These are phyloP conservation scores for Digitonthophagus gazella DNA, from an alignment of 2,888 invertebrate species.

Conservation along the genomic window DNA sequence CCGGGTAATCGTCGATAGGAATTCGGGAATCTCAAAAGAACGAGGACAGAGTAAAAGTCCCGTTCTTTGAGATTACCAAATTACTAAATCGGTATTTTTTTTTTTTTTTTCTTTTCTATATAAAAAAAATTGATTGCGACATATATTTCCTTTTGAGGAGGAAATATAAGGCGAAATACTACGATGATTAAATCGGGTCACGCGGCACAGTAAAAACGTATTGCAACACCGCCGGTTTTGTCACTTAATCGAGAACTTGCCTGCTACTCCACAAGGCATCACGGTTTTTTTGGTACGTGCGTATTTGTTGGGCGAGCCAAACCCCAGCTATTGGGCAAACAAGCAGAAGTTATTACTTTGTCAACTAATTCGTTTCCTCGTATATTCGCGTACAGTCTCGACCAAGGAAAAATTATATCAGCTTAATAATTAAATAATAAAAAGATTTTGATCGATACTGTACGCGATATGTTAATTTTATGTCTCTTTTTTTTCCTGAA, in stretches of 20 bases:
- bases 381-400: background rate
- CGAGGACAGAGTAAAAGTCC: no score
- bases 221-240: slow-evolving; percentile 1
- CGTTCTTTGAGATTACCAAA: slow-evolving; percentile 3
- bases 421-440: no score
- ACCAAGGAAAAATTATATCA: no score
- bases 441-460: background rate
- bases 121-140: background rate
- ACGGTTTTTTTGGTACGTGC: slow-evolving; percentile 38
- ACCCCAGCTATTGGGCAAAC: slow-evolving; percentile 53
- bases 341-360: slow-evolving; percentile 39
- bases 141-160: no score
- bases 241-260: slow-evolving; percentile 42
- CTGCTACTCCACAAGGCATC: slow-evolving; percentile 50
- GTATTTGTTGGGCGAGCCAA: slow-evolving; percentile 42
- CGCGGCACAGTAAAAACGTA: slow-evolving; percentile 13
- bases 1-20: background rate
- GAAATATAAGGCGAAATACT: no score
- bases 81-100: slow-evolving; percentile 1
- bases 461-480: no score
- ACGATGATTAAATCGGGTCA: background rate
- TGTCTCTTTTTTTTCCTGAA: background rate
- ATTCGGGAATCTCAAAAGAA: background rate
- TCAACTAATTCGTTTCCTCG: background rate
- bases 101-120: background rate